Conservation (phyloP, 2,888 invertebrate genomes). For the Teleiodes luculella region DNA sequence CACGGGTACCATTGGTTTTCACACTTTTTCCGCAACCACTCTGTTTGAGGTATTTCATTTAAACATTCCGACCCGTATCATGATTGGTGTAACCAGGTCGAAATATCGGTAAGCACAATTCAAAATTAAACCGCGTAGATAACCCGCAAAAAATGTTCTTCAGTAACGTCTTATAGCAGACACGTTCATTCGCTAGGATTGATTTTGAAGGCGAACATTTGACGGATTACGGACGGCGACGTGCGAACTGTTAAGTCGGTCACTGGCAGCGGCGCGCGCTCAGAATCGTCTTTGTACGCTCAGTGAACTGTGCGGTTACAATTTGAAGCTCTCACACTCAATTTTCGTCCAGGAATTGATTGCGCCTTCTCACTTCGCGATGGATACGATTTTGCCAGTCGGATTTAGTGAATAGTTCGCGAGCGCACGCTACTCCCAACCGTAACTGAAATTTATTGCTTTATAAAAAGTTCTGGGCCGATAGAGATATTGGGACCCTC, state of each 20-base stretch:
- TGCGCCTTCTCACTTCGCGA: slow-evolving; percentile 11
- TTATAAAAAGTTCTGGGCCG: slow-evolving; percentile 5
- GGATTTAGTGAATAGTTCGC: slow-evolving; percentile 10
- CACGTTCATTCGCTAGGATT: slow-evolving; percentile 62
- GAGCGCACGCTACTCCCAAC: slow-evolving; percentile 5
- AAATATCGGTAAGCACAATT: no score
- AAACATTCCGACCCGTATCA: no score
- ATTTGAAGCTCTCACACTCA: slow-evolving; percentile 25
- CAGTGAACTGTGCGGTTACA: slow-evolving; percentile 32
- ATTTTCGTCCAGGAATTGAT: slow-evolving; percentile 22
- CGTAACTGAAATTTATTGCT: slow-evolving; percentile 8
- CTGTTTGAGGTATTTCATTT: no score
- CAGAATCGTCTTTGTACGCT: slow-evolving; percentile 31
- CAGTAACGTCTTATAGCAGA: slow-evolving; percentile 61
- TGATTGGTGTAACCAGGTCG: no score
- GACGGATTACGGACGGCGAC: slow-evolving; percentile 53
- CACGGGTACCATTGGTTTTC: no score
- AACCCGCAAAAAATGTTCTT: no score
- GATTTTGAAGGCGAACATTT: slow-evolving; percentile 62
- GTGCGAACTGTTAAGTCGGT: slow-evolving; percentile 40
- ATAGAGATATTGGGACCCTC: slow-evolving; percentile 1
- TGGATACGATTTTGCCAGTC: slow-evolving; percentile 4
- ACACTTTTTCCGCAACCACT: no score
- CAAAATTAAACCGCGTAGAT: no score
- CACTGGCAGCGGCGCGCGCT: slow-evolving; percentile 29